Evolutionary conservation across 2,888 invertebrate species (phyloP), one percentile per base, ranked within the genome.

Genomic region (Tetanocera ferruginea): DNA sequence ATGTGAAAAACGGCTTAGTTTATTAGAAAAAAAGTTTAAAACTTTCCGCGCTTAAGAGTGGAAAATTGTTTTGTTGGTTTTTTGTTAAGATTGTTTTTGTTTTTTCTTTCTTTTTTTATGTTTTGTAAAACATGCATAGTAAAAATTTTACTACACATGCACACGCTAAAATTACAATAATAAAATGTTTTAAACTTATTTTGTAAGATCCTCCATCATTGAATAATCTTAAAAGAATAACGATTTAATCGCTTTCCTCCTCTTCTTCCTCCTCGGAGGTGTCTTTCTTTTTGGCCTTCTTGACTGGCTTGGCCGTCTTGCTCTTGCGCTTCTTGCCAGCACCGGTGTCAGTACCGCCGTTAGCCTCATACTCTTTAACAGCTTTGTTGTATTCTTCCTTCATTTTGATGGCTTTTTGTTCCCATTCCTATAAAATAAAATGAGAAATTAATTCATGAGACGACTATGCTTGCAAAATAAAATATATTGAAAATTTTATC

Each of bases 301-400:
- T 90, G 84, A 89, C 89, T 82, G 84, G 88, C 87, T 88, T 88
- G 82, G 81, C 84, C 83, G 83, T 86, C 84, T 92, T 91, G 90
- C 91, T 92, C 85, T 91, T 92, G 87, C 92, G 91, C 88, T 93
- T 92, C 83, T 91, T 91, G 85, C 91, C 91, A 87, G 92, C 91
- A 83, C 92, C 92, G 83, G 90, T 91, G 80, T 92, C 92, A 77
- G 91, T 92, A 79, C 94, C 94, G 55, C 95, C 95, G 81, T 93
- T 93, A 31, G 94, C 95, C 88, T 95, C 95, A 89, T 96, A 99
- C 86, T 96, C 97, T 87, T 95, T 95, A 92, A 98, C 94, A 75
- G 95, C 96, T 87, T 93, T 93, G 77, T 93, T 93, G 89, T 98
- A 99, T 79, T 96, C 95, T 88, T 96, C 95, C 90, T 98, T 98